phyloP scores from a whole-genome alignment of 2,797 vertebrate genomes.

The Enteromius treurensis region DNA sequence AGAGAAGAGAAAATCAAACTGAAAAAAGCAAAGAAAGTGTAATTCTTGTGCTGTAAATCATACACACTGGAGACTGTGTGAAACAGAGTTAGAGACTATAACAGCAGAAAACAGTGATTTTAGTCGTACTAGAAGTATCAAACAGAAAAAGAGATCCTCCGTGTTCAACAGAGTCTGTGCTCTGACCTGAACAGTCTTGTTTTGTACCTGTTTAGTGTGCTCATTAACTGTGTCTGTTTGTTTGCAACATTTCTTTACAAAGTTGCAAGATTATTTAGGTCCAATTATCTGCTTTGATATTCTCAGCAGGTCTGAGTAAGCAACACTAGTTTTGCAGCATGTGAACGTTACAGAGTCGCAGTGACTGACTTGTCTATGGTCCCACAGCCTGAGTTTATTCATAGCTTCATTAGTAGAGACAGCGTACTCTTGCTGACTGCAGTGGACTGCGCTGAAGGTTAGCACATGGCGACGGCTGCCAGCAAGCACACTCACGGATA shows the following conservation, averaged over 20 bases:
- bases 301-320: not conserved
- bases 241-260: not conserved
- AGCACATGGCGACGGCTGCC: slow-evolving; percentile 1
- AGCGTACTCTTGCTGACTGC: slow-evolving; percentile 13
- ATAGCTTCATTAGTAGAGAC: slow-evolving; percentile 11
- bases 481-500: not conserved
- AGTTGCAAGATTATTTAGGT: not conserved
- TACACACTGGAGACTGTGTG: not conserved
- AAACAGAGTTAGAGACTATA: not conserved
- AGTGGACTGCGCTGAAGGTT: slow-evolving; percentile 29
- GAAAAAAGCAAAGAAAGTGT: not conserved
- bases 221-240: not conserved
- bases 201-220: not conserved
- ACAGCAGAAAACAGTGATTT: not conserved
- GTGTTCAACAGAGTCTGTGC: not conserved
- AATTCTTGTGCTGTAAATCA: not conserved
- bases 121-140: not conserved
- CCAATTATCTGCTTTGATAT: not conserved
- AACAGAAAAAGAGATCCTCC: not conserved
- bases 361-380: not conserved
- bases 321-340: not conserved
- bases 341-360: not conserved
- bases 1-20: not conserved
- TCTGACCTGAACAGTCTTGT: not conserved
- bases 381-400: not conserved